Conservation (phyloP, 2,888 invertebrate species). For the Diogma glabrata region DNA sequence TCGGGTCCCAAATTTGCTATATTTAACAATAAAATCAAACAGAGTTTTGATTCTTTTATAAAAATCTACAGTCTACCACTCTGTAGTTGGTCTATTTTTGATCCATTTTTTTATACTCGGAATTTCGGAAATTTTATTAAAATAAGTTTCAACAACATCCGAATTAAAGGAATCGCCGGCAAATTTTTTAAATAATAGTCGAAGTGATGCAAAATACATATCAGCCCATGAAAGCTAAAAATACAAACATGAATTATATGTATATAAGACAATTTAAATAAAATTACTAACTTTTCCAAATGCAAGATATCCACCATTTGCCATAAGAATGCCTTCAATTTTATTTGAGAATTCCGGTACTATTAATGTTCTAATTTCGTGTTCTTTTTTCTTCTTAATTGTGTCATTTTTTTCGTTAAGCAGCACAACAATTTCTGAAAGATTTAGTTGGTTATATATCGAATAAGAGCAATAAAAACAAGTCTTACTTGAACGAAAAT, state of each 20-base stretch:
- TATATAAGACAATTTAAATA: no score
- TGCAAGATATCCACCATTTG: background rate
- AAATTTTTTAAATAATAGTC: no score
- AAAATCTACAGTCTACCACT: no score
- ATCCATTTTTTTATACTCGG: background rate
- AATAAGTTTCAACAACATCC: no score
- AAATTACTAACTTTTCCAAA: no score
- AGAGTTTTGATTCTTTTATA: no score
- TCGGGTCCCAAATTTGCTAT: no score
- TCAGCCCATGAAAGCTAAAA: slow-evolving; percentile 47
- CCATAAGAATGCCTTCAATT: slow-evolving; percentile 4
- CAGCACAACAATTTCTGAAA: slow-evolving; percentile 4
- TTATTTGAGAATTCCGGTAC: slow-evolving; percentile 10
- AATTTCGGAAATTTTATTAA: no score
- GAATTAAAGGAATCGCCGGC: no score
- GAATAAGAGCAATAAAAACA: slow-evolving; percentile 13
- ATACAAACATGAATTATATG: no score
- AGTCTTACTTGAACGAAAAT: slow-evolving; percentile 39
- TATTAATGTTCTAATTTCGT: background rate
- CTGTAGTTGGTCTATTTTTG: background rate
- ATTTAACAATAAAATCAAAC: no score
- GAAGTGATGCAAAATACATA: slow-evolving; percentile 38
- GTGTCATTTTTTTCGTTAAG: slow-evolving; percentile 12
- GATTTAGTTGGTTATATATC: background rate
- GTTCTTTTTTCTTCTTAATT: slow-evolving; percentile 9